A percentile compares a stretch with the other conserved stretches of the same genome.
Conservation (phyloP, 2,113 vertebrate genomes). For the Phycodurus eques region DNA sequence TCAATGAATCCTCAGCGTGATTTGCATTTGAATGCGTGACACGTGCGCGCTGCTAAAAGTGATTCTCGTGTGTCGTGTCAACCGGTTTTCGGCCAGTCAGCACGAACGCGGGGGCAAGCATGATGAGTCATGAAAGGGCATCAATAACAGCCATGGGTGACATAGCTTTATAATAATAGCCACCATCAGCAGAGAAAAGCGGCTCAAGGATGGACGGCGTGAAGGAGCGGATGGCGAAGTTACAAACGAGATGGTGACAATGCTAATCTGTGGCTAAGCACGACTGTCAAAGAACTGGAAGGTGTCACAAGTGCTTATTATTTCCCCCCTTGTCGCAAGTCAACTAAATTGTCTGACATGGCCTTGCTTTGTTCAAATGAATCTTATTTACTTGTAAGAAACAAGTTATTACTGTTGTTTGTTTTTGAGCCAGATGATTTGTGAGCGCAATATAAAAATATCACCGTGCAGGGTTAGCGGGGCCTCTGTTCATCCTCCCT, state of each 20-base stretch:
- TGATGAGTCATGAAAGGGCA: slow-evolving; percentile 62
- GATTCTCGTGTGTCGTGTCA: slow-evolving; percentile 16
- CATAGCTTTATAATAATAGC: slow-evolving; percentile 59
- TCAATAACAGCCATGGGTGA: slow-evolving; percentile 54
- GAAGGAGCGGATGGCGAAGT: not conserved
- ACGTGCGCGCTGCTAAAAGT: not conserved
- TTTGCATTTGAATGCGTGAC: not conserved
- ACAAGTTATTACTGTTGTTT: not conserved
- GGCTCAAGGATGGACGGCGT: not conserved
- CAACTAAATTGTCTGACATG: not conserved
- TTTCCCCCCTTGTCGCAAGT: not conserved
- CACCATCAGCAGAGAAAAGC: slow-evolving; percentile 40
- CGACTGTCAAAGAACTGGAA: not conserved
- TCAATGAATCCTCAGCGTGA: not conserved
- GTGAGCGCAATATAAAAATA: slow-evolving; percentile 7
- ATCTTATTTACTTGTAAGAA: not conserved
- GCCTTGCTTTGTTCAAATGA: slow-evolving; percentile 2
- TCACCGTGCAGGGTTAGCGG: not conserved
- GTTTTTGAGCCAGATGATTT: slow-evolving; percentile 3
- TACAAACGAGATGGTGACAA: not conserved
- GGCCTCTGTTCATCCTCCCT: not conserved
- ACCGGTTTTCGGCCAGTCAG: slow-evolving; percentile 49
- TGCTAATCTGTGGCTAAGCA: not conserved
- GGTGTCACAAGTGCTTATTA: not conserved
- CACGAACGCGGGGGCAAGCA: slow-evolving; percentile 50